These are phyloP conservation scores for Globodera ellingtonae DNA, from an alignment of 1,140 invertebrate genomes.

Conservation along the genomic window DNA sequence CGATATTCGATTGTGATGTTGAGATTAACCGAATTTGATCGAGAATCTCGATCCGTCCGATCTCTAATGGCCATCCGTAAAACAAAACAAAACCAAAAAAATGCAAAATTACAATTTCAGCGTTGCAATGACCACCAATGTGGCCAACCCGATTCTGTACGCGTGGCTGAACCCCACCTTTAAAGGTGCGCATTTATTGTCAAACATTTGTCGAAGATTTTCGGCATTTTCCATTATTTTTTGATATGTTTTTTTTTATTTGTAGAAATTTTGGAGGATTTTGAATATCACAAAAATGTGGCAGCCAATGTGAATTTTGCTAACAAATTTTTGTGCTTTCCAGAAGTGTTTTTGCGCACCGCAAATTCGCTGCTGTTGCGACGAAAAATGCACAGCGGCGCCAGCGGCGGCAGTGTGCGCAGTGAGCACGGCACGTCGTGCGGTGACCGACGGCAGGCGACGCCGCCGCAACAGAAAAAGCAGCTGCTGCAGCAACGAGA, in stretches of 20 bases:
- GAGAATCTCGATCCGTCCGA: no score
- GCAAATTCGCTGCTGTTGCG: neutral
- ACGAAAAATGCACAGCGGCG: neutral
- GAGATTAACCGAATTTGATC: no score
- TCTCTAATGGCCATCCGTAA: no score
- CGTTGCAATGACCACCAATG: slow-evolving; percentile 86
- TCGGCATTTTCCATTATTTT: no score
- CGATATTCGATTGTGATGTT: no score
- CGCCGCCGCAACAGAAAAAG: neutral
- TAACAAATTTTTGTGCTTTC: no score
- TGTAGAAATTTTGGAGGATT: no score
- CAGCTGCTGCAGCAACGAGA: neutral
- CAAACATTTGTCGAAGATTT: no score
- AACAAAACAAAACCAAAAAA: no score
- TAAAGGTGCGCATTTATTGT: slow-evolving; percentile 13
- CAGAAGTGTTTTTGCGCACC: slow-evolving; percentile 39
- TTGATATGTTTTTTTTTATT: no score
- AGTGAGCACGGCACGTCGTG: neutral
- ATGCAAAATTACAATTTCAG: slow-evolving; percentile 29
- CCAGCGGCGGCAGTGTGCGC: neutral
- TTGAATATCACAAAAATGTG: no score
- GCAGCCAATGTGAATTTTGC: no score
- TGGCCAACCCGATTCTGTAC: slow-evolving; percentile 92
- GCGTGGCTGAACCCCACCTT: slow-evolving; percentile 83
- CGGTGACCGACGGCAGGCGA: neutral